A percentile compares a stretch with the other conserved stretches of the same genome.
Conservation (phyloP, 1,140 invertebrate species). For the Drosophila erecta region DNA sequence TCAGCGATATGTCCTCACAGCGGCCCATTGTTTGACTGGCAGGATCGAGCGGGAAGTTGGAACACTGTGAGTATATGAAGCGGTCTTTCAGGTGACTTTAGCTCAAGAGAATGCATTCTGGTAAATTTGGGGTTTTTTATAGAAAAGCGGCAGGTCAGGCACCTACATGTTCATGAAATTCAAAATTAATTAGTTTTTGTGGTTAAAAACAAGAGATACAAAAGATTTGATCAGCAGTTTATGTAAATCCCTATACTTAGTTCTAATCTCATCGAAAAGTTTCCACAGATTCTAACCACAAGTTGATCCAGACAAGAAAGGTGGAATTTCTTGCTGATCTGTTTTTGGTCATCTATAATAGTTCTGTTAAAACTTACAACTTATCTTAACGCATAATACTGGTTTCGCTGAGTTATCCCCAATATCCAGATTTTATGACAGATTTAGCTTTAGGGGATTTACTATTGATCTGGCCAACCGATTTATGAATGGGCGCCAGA, state of each 20-base stretch:
- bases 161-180: too few relatives aligned
- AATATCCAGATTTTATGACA: not conserved
- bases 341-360: not conserved
- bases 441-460: not conserved
- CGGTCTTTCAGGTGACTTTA: not conserved
- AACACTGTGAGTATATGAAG: conserved; percentile 85
- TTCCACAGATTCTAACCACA: conserved; percentile 11
- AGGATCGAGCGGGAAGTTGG: conserved; percentile 85
- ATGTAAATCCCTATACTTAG: not conserved
- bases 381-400: too few relatives aligned
- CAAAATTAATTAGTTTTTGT: too few relatives aligned
- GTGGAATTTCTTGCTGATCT: conserved; percentile 2
- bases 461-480: conserved; percentile 13
- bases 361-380: not conserved
- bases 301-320: not conserved
- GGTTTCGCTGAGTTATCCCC: not conserved
- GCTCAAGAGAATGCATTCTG: not conserved
- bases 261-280: too few relatives aligned
- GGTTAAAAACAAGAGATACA: too few relatives aligned
- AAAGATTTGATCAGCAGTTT: not conserved
- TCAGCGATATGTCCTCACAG: conserved; percentile 88
- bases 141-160: not conserved
- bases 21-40: conserved; percentile 88
- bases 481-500: conserved; percentile 37
- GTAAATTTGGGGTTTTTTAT: not conserved